phyloP scores from a whole-genome alignment of 2,888 invertebrate species.

The Phyllotreta cruciferae region DNA sequence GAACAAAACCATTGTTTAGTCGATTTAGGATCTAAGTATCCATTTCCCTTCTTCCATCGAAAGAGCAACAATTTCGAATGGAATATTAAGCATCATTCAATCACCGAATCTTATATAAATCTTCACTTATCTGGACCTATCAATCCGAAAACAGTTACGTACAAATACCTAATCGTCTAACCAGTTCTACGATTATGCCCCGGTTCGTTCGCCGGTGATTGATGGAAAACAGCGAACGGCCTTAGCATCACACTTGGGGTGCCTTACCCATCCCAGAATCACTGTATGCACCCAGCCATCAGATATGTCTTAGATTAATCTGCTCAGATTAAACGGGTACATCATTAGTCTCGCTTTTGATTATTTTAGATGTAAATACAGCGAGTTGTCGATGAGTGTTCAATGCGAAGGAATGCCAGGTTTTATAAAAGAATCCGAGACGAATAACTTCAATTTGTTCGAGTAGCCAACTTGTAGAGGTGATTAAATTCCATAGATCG shows the following conservation, averaged over 20 bases:
- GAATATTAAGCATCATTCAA: constrained; percentile 16
- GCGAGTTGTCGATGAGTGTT: not conserved
- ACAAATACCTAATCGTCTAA: constrained; percentile 25
- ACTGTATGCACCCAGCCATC: constrained; percentile 33
- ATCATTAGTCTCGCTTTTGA: constrained; percentile 23
- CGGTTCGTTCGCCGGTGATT: constrained; percentile 48
- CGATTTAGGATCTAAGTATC: not conserved
- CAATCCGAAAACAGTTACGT: constrained; percentile 21
- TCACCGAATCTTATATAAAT: constrained; percentile 17
- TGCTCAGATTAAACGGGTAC: constrained; percentile 23
- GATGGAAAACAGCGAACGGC: constrained; percentile 52
- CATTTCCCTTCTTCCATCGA: constrained; percentile 5
- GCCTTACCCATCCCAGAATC: constrained; percentile 41
- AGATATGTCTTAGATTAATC: constrained; percentile 28
- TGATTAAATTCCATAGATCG: constrained; percentile 3
- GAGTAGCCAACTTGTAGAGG: not conserved
- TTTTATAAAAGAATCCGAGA: not conserved
- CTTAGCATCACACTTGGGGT: constrained; percentile 56
- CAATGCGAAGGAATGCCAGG: not conserved
- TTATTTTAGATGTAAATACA: constrained; percentile 9
- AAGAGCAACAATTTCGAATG: constrained; percentile 17
- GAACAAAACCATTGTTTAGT: not conserved
- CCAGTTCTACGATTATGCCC: constrained; percentile 31
- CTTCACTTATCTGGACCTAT: constrained; percentile 16
- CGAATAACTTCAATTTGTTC: not conserved